Base-by-base conservation (phyloP, 2,888 invertebrate species). In the Lithophane ornitopus region DNA sequence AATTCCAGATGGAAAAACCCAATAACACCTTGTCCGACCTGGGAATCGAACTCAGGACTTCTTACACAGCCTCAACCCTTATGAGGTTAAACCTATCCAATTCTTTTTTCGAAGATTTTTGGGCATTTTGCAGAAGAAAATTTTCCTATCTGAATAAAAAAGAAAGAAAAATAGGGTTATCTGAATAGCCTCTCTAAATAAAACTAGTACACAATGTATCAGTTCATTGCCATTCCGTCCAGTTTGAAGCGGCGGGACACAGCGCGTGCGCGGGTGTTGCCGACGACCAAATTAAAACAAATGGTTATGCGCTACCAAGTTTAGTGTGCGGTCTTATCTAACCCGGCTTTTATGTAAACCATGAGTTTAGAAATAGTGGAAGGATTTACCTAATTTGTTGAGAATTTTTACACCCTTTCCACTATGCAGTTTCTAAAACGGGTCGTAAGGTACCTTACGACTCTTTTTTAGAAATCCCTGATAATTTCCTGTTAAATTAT, bases 241-340 rank as follows among this genome's bases (percentile, higher is more conserved):
- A 34, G 34, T 62, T 62, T 66, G 54, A 66, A 76, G 34, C 41
- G 65, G 6, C 28, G 22, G 49, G 61, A 19, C 44, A 61, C 39
- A 70, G 56, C 70, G 67, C n/a, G 58, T 68, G 82, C 49, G 49
- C 70, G 76, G 66, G 52, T 80, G 77, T 19, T 58, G 63, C 11
- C 70, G 65, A 56, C 65, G 76, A 74, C 58, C 76, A 80, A 83
- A 84, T 84, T 80, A 82, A 85, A 88, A 88, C 81, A 77, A 85
- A 88, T 83, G 80, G 78, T 61, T 61, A 22, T 28, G 12, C 54
- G 72, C 70, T 41, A 69, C 66, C 39, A 71, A 79, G 26, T 81
- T 79, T 81, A 86, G 66, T 62, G 74, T 65, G 54, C 80, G 82
- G 66, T 76, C 65, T 46, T 74, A 66, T 70, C 65, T 65, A 65